Percentiles rank a stretch among this genome's conserved stretches.
phyloP scores from a whole-genome alignment of 2,888 invertebrate genomes.

The Ametastegia equiseti region DNA sequence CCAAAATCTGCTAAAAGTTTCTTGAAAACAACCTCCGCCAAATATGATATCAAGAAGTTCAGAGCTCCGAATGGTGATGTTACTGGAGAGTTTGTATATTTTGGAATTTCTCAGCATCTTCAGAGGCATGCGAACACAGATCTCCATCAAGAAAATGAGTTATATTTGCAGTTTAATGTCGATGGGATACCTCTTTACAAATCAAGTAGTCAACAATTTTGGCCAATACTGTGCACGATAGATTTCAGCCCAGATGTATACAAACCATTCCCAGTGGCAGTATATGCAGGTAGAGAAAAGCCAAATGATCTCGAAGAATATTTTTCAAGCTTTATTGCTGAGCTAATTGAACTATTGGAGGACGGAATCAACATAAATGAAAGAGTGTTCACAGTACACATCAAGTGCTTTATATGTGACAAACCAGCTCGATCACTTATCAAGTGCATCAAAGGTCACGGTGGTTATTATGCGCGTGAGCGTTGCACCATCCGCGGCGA shows the following conservation, averaged over 20 bases:
- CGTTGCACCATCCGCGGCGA: conserved; percentile 37
- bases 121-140: neutral
- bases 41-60: conserved; percentile 16
- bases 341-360: neutral
- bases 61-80: neutral
- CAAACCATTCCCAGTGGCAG: conserved; percentile 25
- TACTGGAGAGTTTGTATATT: conserved; percentile 30
- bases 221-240: conserved; percentile 25
- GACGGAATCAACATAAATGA: neutral
- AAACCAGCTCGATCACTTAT: conserved; percentile 45
- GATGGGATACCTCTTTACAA: conserved; percentile 25
- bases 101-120: conserved; percentile 20
- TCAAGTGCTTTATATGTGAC: conserved; percentile 40
- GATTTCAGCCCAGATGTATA: neutral
- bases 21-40: conserved; percentile 3
- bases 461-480: conserved; percentile 44
- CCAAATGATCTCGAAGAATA: neutral
- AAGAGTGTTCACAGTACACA: neutral
- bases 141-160: neutral
- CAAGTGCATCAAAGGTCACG: conserved; percentile 48
- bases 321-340: neutral
- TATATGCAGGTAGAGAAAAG: conserved; percentile 13
- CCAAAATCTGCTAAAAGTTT: conserved; percentile 34
- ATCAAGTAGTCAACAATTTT: conserved; percentile 16
- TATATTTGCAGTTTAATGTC: neutral